Conservation (phyloP, 2,888 invertebrate genomes). For the Encarsia formosa region DNA sequence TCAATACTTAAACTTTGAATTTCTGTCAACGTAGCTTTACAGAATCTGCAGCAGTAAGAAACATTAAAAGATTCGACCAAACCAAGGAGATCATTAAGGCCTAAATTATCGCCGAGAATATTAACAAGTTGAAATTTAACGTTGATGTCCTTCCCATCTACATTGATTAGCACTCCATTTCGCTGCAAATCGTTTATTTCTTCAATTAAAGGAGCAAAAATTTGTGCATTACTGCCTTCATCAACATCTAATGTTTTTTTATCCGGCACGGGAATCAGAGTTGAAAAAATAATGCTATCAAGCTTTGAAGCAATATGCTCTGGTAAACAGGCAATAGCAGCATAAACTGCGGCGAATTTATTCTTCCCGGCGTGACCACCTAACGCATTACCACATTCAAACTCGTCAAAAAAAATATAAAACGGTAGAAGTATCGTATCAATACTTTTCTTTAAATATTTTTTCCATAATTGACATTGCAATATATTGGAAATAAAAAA, state of each 20-base stretch:
- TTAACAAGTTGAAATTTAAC: neutral
- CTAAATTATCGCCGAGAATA: no score
- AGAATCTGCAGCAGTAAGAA: no score
- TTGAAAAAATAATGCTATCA: neutral
- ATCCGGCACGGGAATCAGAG: no score
- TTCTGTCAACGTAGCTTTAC: no score
- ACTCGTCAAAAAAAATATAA: neutral
- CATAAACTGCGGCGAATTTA: neutral
- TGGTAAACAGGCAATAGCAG: neutral
- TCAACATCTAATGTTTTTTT: neutral
- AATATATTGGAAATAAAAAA: neutral
- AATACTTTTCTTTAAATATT: neutral
- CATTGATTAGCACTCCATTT: neutral
- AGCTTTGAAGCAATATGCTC: neutral
- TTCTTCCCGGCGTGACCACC: neutral
- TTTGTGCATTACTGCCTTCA: neutral
- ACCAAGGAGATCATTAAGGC: no score
- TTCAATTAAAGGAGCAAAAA: neutral
- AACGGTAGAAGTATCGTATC: neutral
- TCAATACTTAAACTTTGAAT: no score
- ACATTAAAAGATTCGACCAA: no score
- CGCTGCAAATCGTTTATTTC: neutral
- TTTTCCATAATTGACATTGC: neutral
- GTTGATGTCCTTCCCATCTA: neutral
- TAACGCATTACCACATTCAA: neutral